Conservation (phyloP, 2,113 vertebrate species). For the Electrona antarctica region DNA sequence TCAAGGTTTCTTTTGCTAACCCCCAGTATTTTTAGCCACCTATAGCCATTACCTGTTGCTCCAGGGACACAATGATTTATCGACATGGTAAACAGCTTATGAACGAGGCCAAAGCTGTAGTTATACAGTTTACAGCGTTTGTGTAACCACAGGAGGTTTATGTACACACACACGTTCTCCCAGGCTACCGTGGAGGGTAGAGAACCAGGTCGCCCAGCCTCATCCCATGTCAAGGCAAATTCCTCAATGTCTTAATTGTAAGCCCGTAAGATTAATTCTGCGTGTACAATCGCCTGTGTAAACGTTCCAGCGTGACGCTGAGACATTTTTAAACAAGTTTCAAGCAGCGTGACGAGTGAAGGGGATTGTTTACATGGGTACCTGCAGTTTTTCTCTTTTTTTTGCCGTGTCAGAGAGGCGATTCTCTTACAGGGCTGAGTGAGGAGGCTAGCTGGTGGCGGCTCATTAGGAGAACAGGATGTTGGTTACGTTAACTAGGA, state of each 20-base stretch:
- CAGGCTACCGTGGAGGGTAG: slow-evolving; percentile 64
- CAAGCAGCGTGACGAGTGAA: slow-evolving; percentile 56
- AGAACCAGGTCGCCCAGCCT: slow-evolving; percentile 62
- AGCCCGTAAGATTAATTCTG: slow-evolving; percentile 68
- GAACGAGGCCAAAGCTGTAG: slow-evolving; percentile 81
- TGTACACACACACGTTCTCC: slow-evolving; percentile 71
- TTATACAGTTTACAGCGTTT: slow-evolving; percentile 83
- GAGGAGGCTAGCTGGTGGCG: not conserved
- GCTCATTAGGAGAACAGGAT: not conserved
- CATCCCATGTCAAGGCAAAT: slow-evolving; percentile 62
- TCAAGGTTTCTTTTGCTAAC: not conserved
- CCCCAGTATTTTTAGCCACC: slow-evolving; percentile 41
- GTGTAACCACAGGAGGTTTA: slow-evolving; percentile 75
- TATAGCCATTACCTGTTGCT: slow-evolving; percentile 64
- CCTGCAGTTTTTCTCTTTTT: slow-evolving; percentile 39
- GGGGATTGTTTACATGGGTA: slow-evolving; percentile 60
- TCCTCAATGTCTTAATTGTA: slow-evolving; percentile 72
- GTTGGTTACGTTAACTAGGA: not conserved
- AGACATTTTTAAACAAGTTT: slow-evolving; percentile 72
- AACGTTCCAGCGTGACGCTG: slow-evolving; percentile 55
- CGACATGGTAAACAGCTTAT: slow-evolving; percentile 80
- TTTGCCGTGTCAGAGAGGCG: slow-evolving; percentile 1
- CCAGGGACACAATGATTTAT: slow-evolving; percentile 76
- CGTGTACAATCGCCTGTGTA: slow-evolving; percentile 59
- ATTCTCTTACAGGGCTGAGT: slow-evolving; percentile 1